Conservation (phyloP, 2,113 vertebrate genomes). For the Oplegnathus fasciatus region DNA sequence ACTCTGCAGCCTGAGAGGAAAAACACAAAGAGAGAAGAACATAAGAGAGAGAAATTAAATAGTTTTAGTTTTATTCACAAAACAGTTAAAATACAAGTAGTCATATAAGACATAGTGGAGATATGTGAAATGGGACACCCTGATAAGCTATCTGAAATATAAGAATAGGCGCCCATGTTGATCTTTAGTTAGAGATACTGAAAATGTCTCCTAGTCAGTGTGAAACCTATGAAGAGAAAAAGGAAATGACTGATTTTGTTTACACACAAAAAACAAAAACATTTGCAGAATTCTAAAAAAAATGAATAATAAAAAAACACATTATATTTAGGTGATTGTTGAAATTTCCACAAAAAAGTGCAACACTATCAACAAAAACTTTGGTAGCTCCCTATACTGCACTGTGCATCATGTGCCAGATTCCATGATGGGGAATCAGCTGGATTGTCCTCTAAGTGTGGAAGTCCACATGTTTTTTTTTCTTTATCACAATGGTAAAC, state of each 20-base stretch:
- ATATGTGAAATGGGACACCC: too few species aligned
- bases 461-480: background rate
- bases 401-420: background rate
- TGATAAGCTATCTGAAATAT: too few species aligned
- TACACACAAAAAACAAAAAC: background rate
- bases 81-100: too few species aligned
- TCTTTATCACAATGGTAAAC: background rate
- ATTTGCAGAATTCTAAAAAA: background rate
- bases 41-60: background rate
- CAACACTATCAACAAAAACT: background rate
- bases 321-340: background rate
- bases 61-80: too few species aligned
- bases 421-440: background rate
- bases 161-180: too few species aligned
- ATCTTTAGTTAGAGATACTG: background rate
- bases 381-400: background rate
- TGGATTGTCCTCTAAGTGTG: too few species aligned
- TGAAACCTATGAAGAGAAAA: background rate
- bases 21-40: background rate
- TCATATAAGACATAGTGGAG: too few species aligned
- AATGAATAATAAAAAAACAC: background rate
- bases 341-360: conserved; percentile 1
- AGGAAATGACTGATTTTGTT: background rate
- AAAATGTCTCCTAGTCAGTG: background rate
- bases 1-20: conserved; percentile 87